Evolutionary conservation across 2,113 vertebrate genomes (phyloP).

Genomic region (Meriones unguiculatus): DNA sequence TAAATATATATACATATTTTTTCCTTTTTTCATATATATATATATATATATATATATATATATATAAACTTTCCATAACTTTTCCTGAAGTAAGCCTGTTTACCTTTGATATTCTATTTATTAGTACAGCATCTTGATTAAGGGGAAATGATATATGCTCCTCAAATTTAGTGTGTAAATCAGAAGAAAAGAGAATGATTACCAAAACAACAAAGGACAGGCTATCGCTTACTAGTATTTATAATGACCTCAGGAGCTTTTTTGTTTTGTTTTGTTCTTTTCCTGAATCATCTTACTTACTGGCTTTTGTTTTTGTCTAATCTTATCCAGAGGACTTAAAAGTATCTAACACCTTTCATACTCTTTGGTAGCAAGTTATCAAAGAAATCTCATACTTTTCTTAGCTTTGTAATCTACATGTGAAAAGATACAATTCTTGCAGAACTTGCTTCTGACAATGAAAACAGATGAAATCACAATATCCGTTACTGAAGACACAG

Average conservation of each 20-base stretch:
- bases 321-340: conserved; percentile 48
- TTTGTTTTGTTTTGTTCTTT: neutral
- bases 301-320: conserved; percentile 21
- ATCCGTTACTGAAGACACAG: conserved; percentile 2
- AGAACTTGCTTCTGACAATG: conserved; percentile 29
- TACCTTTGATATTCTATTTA: conserved; percentile 46
- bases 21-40: too few species aligned
- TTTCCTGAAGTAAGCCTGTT: conserved; percentile 39
- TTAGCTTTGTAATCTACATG: conserved; percentile 42
- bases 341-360: conserved; percentile 8
- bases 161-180: conserved; percentile 57
- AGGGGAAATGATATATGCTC: conserved; percentile 1
- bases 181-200: conserved; percentile 25
- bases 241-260: neutral
- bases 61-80: neutral
- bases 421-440: neutral
- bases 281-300: conserved; percentile 27
- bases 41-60: neutral
- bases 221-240: neutral
- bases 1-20: too few species aligned
- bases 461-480: conserved; percentile 49
- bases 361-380: conserved; percentile 9
- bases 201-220: conserved; percentile 26
- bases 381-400: conserved; percentile 41
- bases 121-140: neutral